Evolutionary conservation across 2,888 invertebrate species (phyloP), one percentile per base, ranked within the genome.

Genomic region (Furcula furcula): DNA sequence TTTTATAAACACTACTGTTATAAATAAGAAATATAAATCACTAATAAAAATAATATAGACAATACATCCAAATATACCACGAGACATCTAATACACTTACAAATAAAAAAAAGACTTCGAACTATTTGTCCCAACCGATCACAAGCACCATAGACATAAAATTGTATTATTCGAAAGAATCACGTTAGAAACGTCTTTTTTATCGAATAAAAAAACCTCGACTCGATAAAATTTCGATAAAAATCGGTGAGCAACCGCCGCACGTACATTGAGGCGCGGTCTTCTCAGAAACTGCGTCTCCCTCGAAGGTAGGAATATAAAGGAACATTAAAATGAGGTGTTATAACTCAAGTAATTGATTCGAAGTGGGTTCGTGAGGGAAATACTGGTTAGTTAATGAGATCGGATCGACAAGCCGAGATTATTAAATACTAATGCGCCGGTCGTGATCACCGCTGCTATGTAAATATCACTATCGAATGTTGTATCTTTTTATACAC

Each of bases 121-220:
- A 22, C 31, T 22, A 34, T 39, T 41, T 55, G 67, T 65, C 55
- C 48, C 41, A 40, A 36, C 55, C 56, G 62, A 72, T 70, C 66
- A 57, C 51, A 60, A 49, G 55, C 52, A 21, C 38, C 38, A 74
- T 44, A 56, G 75, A 65, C 69, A 75, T 75, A 72, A 75, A 72
- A 75, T 75, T 75, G 75, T 74, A 75, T 66, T 53, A 55, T 67
- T 65, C 65, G 40, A 41, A 49, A 68, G 69, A 61, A 57, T 55
- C 52, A 46, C 48, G 49, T 44, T 42, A 37, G 47, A 35, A 40
- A 45, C 54, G 63, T 59, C 63, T 60, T 52, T 59, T 54, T 39
- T 40, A 39, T 49, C 34, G 48, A 37, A 52, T 51, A 53, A 48
- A 49, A 52, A 59, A 54, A 54, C 60, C 47, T 29, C 33, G 61